Base-by-base conservation (phyloP, 2,888 invertebrate species). In the Aporophyla nigra region DNA sequence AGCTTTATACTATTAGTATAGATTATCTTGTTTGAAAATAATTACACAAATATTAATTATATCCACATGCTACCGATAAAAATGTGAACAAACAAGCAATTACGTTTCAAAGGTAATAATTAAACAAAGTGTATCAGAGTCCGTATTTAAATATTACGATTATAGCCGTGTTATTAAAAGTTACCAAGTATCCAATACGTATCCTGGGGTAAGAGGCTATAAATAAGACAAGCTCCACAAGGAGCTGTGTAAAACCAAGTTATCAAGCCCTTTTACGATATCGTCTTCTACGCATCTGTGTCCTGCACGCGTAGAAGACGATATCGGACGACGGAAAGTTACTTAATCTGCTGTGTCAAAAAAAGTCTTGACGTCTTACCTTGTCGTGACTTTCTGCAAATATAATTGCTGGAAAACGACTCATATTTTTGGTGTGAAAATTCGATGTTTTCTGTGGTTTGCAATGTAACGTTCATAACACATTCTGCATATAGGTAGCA, bases 101-200 rank as follows among this genome's bases (percentile, higher is more conserved):
- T 62, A 66, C n/a, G 5, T n/a, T 62, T 51, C 43, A 81, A 67
- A 27, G 19, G 16, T 62, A 46, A 21, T 67, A 51, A 78, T 51
- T 56, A 24, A 56, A 78, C 21, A 43, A 33, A 67, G 19, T 27
- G 12, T 24, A 68, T 74, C 33, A 33, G 3, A 68, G 54, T 27
- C 14, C 7, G 19, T 74, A 21, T 4, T 63, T 46, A 53, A 68
- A 63, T 54, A 49, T 72, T 58, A 27, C 7, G 46, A 21, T 12
- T 7, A 12, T 27, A 66, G 21, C 40, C 3, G 16, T 67, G 14
- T 33, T 80, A 73, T 58, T 62, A 56, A 67, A 62, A 53, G 51
- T 63, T 72, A 10, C 1, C 6, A 62, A 62, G 14, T 65, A 46
- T 53, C 21, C 21, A 56, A 49, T 43, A n/a, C 5, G n/a, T 54